Percentiles rank a stretch among this genome's conserved stretches.
These are phyloP conservation scores for Diarsia mendica DNA, from an alignment of 2,888 invertebrate genomes.

Conservation along the genomic window DNA sequence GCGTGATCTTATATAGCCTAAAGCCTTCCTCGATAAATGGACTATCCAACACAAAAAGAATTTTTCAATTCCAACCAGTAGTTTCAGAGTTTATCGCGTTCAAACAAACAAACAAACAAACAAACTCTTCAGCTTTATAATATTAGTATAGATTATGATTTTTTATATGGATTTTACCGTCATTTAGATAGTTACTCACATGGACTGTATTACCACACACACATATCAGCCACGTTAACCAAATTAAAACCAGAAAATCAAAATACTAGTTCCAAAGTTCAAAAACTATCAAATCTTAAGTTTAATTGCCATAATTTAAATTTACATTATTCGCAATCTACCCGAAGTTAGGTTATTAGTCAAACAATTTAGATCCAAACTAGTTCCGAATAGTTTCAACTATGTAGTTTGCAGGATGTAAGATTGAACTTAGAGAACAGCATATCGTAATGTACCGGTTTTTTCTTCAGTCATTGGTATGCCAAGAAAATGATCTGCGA, in stretches of 20 bases:
- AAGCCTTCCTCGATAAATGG: too few relatives aligned
- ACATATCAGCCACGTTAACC: not conserved
- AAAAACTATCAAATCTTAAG: conserved; percentile 44
- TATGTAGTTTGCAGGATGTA: conserved; percentile 34
- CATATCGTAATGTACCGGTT: conserved; percentile 7
- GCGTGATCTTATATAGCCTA: too few relatives aligned
- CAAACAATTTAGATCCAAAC: conserved; percentile 59
- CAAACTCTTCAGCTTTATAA: too few relatives aligned
- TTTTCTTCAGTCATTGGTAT: not conserved
- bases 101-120: too few relatives aligned
- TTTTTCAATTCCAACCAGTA: too few relatives aligned
- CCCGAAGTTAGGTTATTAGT: conserved; percentile 56
- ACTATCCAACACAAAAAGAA: too few relatives aligned
- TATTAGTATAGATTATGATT: too few relatives aligned
- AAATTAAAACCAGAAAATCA: not conserved
- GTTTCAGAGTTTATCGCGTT: too few relatives aligned
- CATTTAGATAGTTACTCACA: not conserved
- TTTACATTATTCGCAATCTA: conserved; percentile 54
- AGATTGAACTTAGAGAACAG: conserved; percentile 21
- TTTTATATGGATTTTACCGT: too few relatives aligned
- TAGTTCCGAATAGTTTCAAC: conserved; percentile 52
- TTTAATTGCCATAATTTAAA: conserved; percentile 53
- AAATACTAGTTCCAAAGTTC: conserved; percentile 12
- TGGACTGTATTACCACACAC: too few relatives aligned
- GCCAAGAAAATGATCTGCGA: too few relatives aligned